Evolutionary conservation across 1,140 invertebrate genomes (phyloP).

Genomic region (Amyelois transitella): DNA sequence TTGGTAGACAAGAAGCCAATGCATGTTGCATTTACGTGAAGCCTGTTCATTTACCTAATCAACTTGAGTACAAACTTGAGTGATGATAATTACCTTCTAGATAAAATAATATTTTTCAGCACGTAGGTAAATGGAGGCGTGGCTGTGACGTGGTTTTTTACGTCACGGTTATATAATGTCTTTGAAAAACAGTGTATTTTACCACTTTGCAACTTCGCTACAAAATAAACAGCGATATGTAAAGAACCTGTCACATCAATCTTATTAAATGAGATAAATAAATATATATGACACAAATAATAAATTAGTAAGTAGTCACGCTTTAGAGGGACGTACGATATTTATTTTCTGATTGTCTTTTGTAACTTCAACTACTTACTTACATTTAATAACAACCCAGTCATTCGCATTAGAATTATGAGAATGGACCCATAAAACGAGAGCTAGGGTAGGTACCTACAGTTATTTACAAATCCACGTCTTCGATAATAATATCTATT

Average conservation of each 20-base stretch:
- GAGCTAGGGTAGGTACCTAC: too few relatives aligned
- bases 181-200: background rate
- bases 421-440: too few relatives aligned
- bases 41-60: background rate
- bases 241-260: conserved; percentile 10
- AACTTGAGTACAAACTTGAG: background rate
- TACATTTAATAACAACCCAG: too few relatives aligned
- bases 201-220: background rate
- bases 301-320: background rate
- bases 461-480: too few relatives aligned
- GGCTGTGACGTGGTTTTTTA: conserved; percentile 38
- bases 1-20: too few relatives aligned
- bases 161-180: background rate
- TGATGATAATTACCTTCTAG: conserved; percentile 8
- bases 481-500: too few relatives aligned
- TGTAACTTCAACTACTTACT: too few relatives aligned
- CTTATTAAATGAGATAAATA: background rate
- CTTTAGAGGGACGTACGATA: background rate
- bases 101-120: conserved; percentile 17
- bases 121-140: conserved; percentile 46
- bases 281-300: background rate
- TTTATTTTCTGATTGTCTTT: too few relatives aligned
- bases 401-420: too few relatives aligned
- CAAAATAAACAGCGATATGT: conserved; percentile 18
- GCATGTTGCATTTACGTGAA: too few relatives aligned